Conservation (phyloP, 2,113 vertebrate genomes). For the Halcyon malimbica region DNA sequence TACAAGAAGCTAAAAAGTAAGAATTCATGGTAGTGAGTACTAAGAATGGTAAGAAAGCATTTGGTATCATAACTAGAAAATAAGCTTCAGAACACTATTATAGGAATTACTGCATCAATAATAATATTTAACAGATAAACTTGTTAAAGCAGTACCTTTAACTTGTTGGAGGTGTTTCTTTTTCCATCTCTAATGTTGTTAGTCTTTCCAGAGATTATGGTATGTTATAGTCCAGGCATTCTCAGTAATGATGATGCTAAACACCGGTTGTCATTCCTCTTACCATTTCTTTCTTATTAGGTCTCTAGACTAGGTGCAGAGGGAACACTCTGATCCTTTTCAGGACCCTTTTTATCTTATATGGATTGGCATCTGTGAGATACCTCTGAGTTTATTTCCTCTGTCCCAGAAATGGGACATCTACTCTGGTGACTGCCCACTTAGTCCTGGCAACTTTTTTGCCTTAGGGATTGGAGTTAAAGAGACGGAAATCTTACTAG, state of each 20-base stretch:
- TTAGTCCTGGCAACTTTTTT: background rate
- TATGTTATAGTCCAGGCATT: background rate
- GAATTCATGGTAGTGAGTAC: background rate
- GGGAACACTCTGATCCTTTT: background rate
- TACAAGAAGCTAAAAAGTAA: background rate
- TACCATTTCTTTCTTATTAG: background rate
- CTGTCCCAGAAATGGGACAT: background rate
- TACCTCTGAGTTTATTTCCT: background rate
- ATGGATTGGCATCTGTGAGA: background rate
- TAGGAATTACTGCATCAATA: background rate
- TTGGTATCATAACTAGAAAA: background rate
- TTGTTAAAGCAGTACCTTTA: background rate
- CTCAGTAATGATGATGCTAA: background rate
- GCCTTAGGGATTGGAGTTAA: background rate
- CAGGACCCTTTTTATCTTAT: background rate
- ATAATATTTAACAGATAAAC: background rate
- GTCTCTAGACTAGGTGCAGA: background rate
- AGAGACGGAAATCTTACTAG: background rate
- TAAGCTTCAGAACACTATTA: background rate
- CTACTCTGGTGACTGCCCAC: background rate
- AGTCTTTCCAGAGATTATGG: background rate
- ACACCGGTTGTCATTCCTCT: background rate
- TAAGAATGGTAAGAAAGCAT: background rate
- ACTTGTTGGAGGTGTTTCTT: background rate
- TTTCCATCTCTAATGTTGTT: background rate